Base-by-base conservation (phyloP, 2,113 vertebrate species). In the Strix uralensis region DNA sequence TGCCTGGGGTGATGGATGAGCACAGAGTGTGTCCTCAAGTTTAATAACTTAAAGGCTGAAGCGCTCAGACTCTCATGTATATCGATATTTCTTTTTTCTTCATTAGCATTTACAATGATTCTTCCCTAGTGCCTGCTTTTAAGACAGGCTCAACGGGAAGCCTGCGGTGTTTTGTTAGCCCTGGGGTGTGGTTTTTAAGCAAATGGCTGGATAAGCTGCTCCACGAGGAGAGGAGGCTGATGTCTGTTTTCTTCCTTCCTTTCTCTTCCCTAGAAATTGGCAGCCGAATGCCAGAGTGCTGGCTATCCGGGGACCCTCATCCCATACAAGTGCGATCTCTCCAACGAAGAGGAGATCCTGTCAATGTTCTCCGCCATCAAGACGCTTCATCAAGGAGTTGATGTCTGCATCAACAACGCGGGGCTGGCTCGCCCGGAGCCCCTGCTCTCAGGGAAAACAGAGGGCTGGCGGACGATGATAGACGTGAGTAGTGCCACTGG, bases 291-390 rank as follows among this genome's bases (percentile, higher is more conserved):
- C 96, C 98, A 99, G 98, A 99, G 99, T 12, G 99, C 99, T 0
- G 99, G 99, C 93, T 99, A 99, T 86, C 98, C 98, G 0, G 99
- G 99, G 70, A 99, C 98, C 25, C 98, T 99, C 87, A 98, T 99
- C 97, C 99, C 99, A 0, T 99, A 99, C 97, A 99, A 99, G 97
- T 99, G 99, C 14, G 99, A 99, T 92, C 98, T 99, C 92, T 98
- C 99, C 69, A 99, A 98, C 3, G 99, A 99, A 95, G 99, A 99
- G 83, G 99, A 99, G 97, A 99, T 99, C 97, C 98, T 99, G 59
- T 99, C 99, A 83, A 99, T 99, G 99, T 99, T 99, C 95, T 99
- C 99, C 0, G 99, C 99, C 13, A 98, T 99, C 97, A 98, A 97
- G 92, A 99, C 99, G 4, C 98, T 99, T 54, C 98, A 99, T 94